phyloP scores from a whole-genome alignment of 2,113 vertebrate species.

The Bos javanicus region DNA sequence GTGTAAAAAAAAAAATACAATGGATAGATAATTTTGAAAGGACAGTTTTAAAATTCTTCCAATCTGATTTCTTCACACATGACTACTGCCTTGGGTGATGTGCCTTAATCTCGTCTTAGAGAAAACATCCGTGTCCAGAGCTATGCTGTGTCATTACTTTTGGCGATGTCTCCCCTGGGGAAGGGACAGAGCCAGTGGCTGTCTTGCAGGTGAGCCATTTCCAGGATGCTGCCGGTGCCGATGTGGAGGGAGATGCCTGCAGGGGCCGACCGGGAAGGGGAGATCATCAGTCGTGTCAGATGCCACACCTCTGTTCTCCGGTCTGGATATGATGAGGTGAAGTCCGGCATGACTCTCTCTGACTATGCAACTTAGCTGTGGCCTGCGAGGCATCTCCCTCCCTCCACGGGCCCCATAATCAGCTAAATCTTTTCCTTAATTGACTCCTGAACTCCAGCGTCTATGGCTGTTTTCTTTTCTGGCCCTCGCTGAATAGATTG shows the following conservation, averaged over 20 bases:
- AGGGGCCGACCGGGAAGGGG: not conserved
- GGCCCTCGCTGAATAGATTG: not conserved
- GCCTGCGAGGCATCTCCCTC: no score
- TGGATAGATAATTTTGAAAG: not conserved
- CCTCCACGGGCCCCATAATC: accelerated
- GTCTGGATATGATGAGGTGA: not conserved
- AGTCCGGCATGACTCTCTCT: not conserved
- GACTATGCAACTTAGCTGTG: not conserved
- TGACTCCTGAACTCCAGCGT: not conserved
- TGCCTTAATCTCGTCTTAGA: not conserved
- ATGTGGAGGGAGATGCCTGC: not conserved
- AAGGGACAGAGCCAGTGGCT: not conserved
- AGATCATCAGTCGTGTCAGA: not conserved
- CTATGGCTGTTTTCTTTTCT: not conserved
- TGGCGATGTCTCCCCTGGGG: not conserved
- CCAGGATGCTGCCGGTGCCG: not conserved
- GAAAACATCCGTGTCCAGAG: not conserved
- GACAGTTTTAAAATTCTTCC: conserved; percentile 9
- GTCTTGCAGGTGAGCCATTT: not conserved
- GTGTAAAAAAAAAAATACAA: not conserved
- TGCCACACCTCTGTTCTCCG: not conserved
- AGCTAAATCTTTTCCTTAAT: not conserved
- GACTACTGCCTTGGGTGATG: conserved; percentile 18
- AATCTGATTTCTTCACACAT: conserved; percentile 19
- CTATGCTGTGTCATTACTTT: not conserved